Conservation (phyloP, 2,797 vertebrate genomes). For the Protonibea diacanthus region DNA sequence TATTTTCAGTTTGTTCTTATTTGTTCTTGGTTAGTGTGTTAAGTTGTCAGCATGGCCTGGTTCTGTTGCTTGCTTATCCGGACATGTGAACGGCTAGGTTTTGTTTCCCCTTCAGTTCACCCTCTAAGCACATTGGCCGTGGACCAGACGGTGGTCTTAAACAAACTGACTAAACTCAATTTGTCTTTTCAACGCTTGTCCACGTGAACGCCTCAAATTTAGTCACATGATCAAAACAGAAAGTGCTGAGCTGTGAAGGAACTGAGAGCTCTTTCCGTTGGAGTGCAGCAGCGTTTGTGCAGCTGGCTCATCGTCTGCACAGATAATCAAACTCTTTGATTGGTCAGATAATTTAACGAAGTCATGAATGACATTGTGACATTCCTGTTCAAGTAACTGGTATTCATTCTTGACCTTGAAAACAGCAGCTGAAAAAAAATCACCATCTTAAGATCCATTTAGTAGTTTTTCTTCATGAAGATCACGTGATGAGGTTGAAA, state of each 20-base stretch:
- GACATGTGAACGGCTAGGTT: slow-evolving; percentile 12
- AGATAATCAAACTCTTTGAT: neutral
- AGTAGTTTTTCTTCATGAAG: neutral
- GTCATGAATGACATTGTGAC: neutral
- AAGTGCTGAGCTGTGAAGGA: neutral
- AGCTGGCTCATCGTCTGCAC: neutral
- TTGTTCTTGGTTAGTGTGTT: slow-evolving; percentile 25
- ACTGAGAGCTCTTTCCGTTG: neutral
- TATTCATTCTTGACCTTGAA: neutral
- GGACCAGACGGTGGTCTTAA: slow-evolving; percentile 2
- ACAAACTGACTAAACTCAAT: neutral
- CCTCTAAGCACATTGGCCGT: slow-evolving; percentile 3
- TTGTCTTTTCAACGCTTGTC: neutral
- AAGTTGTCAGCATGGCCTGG: slow-evolving; percentile 24
- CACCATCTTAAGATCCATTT: neutral
- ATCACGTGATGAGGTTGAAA: neutral
- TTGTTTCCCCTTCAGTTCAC: slow-evolving; percentile 20
- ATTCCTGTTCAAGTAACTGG: neutral
- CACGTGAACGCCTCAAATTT: neutral
- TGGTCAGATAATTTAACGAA: neutral
- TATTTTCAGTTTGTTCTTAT: slow-evolving; percentile 49
- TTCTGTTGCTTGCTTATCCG: slow-evolving; percentile 10
- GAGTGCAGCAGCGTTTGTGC: neutral
- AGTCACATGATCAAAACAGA: neutral
- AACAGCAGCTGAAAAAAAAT: neutral